Percentiles rank a stretch among this genome's conserved stretches.
phyloP scores from a whole-genome alignment of 2,113 vertebrate species.

The Todiramphus saurophagus region DNA sequence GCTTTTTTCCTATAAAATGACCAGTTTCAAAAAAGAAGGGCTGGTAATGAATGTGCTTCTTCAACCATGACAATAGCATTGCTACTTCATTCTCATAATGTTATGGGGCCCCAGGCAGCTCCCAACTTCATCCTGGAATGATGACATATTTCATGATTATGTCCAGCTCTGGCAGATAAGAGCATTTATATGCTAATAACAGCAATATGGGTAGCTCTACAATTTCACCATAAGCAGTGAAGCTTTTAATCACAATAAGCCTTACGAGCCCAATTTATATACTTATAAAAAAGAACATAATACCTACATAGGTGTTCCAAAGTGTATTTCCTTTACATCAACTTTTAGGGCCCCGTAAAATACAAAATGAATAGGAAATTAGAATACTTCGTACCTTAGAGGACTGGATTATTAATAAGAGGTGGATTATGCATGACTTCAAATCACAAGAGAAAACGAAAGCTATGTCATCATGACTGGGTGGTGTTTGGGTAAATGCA shows the following conservation, averaged over 20 bases:
- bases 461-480: neutral
- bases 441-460: slow-evolving; percentile 4
- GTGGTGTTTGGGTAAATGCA: neutral
- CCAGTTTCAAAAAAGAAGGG: neutral
- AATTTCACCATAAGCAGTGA: slow-evolving; percentile 47
- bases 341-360: slow-evolving; percentile 22
- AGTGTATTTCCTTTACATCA: slow-evolving; percentile 39
- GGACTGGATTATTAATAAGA: neutral
- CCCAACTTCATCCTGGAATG: slow-evolving; percentile 32
- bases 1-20: slow-evolving; percentile 17
- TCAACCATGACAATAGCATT: slow-evolving; percentile 46
- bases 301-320: slow-evolving; percentile 19
- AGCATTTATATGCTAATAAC: slow-evolving; percentile 73
- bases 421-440: neutral
- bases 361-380: neutral
- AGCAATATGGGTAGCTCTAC: slow-evolving; percentile 17
- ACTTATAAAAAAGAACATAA: neutral
- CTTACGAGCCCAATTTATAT: slow-evolving; percentile 43
- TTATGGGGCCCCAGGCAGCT: slow-evolving; percentile 47
- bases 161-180: slow-evolving; percentile 51
- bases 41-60: slow-evolving; percentile 34
- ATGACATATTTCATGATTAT: slow-evolving; percentile 71
- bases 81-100: slow-evolving; percentile 44
- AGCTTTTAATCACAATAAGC: slow-evolving; percentile 64
- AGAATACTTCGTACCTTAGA: neutral